A percentile compares a stretch with the other conserved stretches of the same genome.
phyloP scores from a whole-genome alignment of 2,888 invertebrate species.

The Sinhomidia bicolor region DNA sequence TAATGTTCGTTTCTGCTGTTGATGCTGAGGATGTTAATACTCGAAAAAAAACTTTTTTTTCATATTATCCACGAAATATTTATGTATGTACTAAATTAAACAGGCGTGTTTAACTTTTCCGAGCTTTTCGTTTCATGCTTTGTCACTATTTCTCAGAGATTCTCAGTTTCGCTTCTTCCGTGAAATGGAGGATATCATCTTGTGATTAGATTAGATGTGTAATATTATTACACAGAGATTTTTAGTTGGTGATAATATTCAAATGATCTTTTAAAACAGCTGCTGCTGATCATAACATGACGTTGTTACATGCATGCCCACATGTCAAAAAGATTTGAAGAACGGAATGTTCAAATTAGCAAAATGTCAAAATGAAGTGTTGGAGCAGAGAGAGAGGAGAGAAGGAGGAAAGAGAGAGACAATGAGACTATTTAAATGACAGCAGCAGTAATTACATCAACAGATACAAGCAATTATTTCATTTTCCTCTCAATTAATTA shows the following conservation, averaged over 20 bases:
- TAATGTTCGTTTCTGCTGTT: neutral
- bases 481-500: conserved; percentile 53
- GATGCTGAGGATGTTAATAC: neutral
- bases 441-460: conserved; percentile 47
- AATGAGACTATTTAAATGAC: conserved; percentile 22
- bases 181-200: neutral
- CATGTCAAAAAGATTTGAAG: neutral
- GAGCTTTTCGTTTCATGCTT: neutral
- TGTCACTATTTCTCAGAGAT: neutral
- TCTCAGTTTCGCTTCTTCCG: neutral
- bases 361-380: conserved; percentile 13
- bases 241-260: neutral
- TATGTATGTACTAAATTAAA: conserved; percentile 22
- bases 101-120: conserved; percentile 19
- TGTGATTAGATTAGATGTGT: neutral
- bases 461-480: conserved; percentile 51
- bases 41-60: too few relatives aligned
- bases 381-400: too few relatives aligned
- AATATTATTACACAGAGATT: neutral
- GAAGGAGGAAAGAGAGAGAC: too few relatives aligned
- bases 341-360: conserved; percentile 15
- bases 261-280: neutral
- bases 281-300: neutral
- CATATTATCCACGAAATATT: too few relatives aligned
- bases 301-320: neutral